phyloP scores from a whole-genome alignment of 2,797 vertebrate species.

The Podarcis lilfordi region DNA sequence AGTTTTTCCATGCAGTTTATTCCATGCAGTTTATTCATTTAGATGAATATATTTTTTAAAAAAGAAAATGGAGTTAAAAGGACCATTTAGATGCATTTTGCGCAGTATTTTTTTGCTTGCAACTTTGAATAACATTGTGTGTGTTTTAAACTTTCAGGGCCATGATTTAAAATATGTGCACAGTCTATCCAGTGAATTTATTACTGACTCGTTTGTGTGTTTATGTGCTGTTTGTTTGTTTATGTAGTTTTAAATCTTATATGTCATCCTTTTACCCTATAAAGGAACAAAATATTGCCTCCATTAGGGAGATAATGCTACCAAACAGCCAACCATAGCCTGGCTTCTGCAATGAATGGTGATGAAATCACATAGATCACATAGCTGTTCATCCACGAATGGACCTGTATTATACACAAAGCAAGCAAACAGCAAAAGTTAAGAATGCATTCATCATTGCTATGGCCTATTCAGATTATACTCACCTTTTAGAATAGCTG shows the following conservation, averaged over 20 bases:
- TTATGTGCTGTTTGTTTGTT: background rate
- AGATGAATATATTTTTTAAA: background rate
- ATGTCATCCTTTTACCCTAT: background rate
- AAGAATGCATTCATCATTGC: background rate
- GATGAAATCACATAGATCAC: background rate
- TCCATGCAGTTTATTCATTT: background rate
- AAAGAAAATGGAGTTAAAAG: background rate
- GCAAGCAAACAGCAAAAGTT: background rate
- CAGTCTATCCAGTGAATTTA: background rate
- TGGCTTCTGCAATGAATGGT: background rate
- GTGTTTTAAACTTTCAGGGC: background rate
- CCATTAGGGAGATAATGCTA: background rate
- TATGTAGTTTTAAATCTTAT: background rate
- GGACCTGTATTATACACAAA: background rate
- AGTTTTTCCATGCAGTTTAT: background rate
- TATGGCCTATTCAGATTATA: background rate
- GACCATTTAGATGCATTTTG: no score
- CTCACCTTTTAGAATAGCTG: background rate
- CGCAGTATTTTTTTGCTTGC: background rate
- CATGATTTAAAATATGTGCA: background rate
- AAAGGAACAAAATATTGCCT: background rate
- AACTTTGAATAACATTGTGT: background rate
- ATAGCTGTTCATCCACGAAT: background rate
- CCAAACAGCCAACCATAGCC: background rate
- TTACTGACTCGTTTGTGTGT: background rate